These are phyloP conservation scores for Porites rus DNA, from an alignment of 92 coral and sea anemone genomes.

Conservation along the genomic window DNA sequence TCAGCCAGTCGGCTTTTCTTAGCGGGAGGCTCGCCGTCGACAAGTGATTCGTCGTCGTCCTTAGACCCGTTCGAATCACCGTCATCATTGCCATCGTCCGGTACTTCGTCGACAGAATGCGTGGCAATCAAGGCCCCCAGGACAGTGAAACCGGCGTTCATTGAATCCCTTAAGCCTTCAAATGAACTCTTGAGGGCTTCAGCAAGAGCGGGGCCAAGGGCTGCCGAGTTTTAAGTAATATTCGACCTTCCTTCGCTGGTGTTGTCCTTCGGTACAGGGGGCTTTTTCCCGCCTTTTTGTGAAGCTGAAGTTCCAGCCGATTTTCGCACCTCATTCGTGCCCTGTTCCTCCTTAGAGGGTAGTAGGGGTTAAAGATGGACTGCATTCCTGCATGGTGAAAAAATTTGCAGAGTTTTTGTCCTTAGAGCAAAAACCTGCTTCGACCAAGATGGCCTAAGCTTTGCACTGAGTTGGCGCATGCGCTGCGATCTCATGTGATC, in stretches of 20 bases:
- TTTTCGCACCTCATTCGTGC: constrained; percentile 26
- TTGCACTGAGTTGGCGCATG: too few species aligned
- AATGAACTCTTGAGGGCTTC: constrained; percentile 47
- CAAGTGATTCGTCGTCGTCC: too few species aligned
- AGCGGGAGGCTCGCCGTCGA: too few species aligned
- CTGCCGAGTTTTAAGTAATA: constrained; percentile 26
- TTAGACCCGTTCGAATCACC: constrained; percentile 1
- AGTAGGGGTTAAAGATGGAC: too few species aligned
- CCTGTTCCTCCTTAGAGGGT: constrained; percentile 1
- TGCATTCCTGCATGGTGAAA: too few species aligned
- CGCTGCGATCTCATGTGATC: too few species aligned
- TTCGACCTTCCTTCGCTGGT: constrained; percentile 41
- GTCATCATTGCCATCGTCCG: constrained; percentile 22
- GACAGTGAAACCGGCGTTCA: constrained; percentile 47
- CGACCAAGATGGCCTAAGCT: too few species aligned
- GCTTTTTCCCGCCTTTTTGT: constrained; percentile 55
- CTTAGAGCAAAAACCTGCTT: too few species aligned
- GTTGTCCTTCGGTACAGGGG: constrained; percentile 43
- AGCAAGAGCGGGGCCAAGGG: constrained; percentile 48
- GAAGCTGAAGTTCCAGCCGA: constrained; percentile 35
- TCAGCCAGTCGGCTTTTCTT: too few species aligned
- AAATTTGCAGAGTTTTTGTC: too few species aligned
- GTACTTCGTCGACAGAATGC: not conserved
- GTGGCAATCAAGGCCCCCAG: constrained; percentile 37
- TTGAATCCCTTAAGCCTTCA: constrained; percentile 46